These are phyloP conservation scores for Enteromius thamalakanensis DNA, from an alignment of 2,797 vertebrate genomes.

Conservation along the genomic window DNA sequence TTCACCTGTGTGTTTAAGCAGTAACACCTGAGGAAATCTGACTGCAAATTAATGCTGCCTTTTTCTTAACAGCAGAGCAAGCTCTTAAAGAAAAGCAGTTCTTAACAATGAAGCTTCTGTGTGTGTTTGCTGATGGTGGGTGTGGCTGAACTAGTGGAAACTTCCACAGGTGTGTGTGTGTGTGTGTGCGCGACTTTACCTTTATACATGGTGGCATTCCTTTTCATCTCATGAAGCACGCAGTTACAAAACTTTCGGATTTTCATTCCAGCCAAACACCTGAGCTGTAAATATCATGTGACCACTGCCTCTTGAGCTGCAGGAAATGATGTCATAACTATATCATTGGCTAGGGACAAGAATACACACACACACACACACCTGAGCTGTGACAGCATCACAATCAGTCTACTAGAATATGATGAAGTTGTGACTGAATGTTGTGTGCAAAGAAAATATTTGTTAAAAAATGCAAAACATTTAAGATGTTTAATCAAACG, in stretches of 20 bases:
- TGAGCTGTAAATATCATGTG: conserved; percentile 12
- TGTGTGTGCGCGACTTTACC: not conserved
- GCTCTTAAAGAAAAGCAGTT: not conserved
- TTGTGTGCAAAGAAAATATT: not conserved
- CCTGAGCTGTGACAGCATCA: not conserved
- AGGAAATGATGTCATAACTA: not conserved
- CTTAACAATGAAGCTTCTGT: not conserved
- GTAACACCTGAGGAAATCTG: not conserved
- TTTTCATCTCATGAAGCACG: not conserved
- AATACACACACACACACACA: not conserved
- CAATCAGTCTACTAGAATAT: not conserved
- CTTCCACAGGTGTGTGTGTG: conserved; percentile 1
- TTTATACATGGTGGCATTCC: not conserved
- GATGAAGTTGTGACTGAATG: not conserved
- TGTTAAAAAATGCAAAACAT: not conserved
- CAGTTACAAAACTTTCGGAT: not conserved
- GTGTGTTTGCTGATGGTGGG: not conserved
- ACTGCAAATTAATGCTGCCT: not conserved
- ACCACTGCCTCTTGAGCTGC: not conserved
- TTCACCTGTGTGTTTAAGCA: not conserved
- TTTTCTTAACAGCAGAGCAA: not conserved
- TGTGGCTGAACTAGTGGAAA: not conserved
- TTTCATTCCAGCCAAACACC: not conserved
- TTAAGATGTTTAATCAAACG: not conserved
- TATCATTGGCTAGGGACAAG: no score